Conservation (phyloP, 2,888 invertebrate genomes). For the Nymphalis polychloros region DNA sequence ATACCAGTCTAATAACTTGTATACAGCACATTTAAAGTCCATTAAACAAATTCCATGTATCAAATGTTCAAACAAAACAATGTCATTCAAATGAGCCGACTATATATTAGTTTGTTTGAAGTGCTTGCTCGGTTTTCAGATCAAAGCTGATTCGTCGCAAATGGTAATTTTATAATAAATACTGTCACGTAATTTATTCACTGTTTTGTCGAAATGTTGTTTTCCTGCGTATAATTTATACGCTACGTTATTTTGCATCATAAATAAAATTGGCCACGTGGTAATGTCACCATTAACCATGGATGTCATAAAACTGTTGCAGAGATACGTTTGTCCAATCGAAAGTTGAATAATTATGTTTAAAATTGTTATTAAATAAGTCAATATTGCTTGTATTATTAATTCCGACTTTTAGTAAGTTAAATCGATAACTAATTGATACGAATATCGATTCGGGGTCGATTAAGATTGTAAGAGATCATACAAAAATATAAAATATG, state of each 20-base stretch:
- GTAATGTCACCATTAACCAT: slow-evolving; percentile 28
- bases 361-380: not conserved
- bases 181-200: slow-evolving; percentile 23
- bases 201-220: slow-evolving; percentile 22
- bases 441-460: no score
- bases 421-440: no score
- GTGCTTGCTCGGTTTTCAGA: not conserved
- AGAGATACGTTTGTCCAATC: slow-evolving; percentile 16
- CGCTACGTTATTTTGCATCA: slow-evolving; percentile 33
- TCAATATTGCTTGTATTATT: no score
- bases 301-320: slow-evolving; percentile 32
- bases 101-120: slow-evolving; percentile 7
- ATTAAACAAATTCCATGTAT: no score
- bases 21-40: no score
- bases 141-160: slow-evolving; percentile 17
- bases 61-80: not conserved
- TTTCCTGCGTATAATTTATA: slow-evolving; percentile 34
- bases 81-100: slow-evolving; percentile 2
- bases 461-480: no score
- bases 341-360: slow-evolving; percentile 25
- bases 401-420: no score
- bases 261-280: slow-evolving; percentile 39
- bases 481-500: no score
- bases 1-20: no score
- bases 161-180: slow-evolving; percentile 14